A percentile compares a stretch with the other conserved stretches of the same genome.
phyloP scores from a whole-genome alignment of 2,888 invertebrate species.

The Mystacides longicornis region DNA sequence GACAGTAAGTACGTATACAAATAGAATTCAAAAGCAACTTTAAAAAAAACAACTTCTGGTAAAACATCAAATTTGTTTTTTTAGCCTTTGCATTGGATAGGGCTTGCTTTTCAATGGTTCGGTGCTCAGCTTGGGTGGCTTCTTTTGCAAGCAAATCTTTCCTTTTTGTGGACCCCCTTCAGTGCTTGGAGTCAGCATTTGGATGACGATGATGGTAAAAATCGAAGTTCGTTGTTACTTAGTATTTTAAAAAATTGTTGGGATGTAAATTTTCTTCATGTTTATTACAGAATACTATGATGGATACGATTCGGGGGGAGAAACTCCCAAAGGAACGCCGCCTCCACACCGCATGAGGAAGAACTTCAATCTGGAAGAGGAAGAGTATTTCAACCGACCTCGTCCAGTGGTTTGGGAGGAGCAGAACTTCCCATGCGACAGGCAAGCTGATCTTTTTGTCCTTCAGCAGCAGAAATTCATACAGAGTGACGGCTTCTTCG shows the following conservation, averaged over 20 bases:
- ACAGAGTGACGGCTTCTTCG: conserved; percentile 33
- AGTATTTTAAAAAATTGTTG: no score
- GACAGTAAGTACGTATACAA: conserved; percentile 36
- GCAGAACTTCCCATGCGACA: conserved; percentile 61
- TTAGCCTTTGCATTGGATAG: conserved; percentile 39
- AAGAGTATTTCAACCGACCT: conserved; percentile 35
- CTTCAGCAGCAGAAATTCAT: conserved; percentile 53
- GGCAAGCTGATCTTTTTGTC: conserved; percentile 60
- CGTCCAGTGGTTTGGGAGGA: conserved; percentile 31
- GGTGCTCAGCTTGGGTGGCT: conserved; percentile 35
- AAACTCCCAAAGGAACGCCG: conserved; percentile 29
- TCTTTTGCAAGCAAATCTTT: conserved; percentile 26
- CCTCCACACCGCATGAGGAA: conserved; percentile 30
- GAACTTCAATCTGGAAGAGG: conserved; percentile 37
- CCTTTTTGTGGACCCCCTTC: conserved; percentile 26
- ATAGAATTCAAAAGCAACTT: neutral
- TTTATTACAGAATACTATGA: conserved; percentile 18
- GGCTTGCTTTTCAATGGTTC: conserved; percentile 39
- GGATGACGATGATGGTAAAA: conserved; percentile 35
- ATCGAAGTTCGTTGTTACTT: no score
- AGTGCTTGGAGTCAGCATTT: conserved; percentile 8
- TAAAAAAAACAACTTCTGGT: neutral
- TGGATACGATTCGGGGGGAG: conserved; percentile 15
- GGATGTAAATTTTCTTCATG: conserved; percentile 9
- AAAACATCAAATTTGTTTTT: conserved; percentile 23